Percentiles rank a stretch among this genome's conserved stretches.
Evolutionary conservation across 2,888 invertebrate genomes (phyloP).

Genomic region (Rhagonycha lutea): DNA sequence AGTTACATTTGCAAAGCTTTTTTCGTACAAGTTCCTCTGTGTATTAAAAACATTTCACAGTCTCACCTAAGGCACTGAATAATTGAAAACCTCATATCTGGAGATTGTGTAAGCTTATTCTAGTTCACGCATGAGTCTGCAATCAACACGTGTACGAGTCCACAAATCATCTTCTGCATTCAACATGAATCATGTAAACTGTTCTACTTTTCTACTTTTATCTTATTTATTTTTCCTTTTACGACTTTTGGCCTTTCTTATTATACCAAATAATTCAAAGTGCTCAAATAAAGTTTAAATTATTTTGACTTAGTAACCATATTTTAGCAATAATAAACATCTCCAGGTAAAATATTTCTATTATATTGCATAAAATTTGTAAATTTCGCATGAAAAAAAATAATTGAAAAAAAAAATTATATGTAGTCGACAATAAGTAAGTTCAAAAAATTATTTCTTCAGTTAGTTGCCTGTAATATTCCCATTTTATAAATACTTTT

Average conservation of each 20-base stretch:
- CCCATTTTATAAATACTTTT: background rate
- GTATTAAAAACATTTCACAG: slow-evolving; percentile 35
- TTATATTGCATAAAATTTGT: background rate
- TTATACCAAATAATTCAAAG: background rate
- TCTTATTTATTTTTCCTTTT: slow-evolving; percentile 18
- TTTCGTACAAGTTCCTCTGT: slow-evolving; percentile 20
- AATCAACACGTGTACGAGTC: slow-evolving; percentile 33
- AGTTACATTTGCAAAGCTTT: slow-evolving; percentile 13
- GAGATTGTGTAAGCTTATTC: slow-evolving; percentile 38
- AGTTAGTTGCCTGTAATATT: background rate
- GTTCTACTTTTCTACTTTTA: slow-evolving; percentile 28
- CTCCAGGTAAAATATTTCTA: background rate
- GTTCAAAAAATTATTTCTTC: background rate
- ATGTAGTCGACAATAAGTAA: background rate
- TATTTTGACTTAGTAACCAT: background rate
- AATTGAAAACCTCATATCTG: slow-evolving; percentile 40
- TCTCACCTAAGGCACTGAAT: slow-evolving; percentile 37
- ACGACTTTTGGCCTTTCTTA: background rate
- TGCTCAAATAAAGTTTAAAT: background rate
- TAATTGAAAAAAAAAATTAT: background rate
- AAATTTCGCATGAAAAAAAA: background rate
- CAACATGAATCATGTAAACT: slow-evolving; percentile 31
- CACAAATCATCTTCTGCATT: slow-evolving; percentile 30
- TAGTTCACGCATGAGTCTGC: slow-evolving; percentile 36
- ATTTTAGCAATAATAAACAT: background rate